These are phyloP conservation scores for Molothrus ater DNA, from an alignment of 2,797 vertebrate genomes.

Conservation along the genomic window DNA sequence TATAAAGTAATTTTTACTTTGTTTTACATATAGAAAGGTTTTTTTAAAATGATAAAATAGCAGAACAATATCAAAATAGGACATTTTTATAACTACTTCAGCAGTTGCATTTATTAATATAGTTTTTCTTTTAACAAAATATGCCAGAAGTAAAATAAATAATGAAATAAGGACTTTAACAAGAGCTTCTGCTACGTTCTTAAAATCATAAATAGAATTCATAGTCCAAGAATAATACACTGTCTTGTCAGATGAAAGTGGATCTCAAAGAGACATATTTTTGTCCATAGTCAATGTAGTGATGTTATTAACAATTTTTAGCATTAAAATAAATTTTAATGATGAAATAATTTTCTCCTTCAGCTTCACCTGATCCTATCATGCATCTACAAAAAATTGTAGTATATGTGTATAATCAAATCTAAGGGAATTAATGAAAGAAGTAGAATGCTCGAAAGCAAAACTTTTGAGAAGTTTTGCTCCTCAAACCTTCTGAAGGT, in stretches of 20 bases:
- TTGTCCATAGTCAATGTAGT: neutral
- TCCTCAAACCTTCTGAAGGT: neutral
- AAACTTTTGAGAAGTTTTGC: neutral
- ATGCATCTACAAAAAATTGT: neutral
- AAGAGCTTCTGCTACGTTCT: neutral
- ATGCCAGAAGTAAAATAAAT: neutral
- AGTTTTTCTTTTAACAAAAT: neutral
- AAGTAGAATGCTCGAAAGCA: neutral
- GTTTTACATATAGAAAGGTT: accelerated
- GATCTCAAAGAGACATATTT: neutral
- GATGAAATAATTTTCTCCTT: neutral
- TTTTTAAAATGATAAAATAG: neutral
- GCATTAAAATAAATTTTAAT: neutral
- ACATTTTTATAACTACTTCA: neutral
- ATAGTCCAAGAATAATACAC: neutral
- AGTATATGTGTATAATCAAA: neutral
- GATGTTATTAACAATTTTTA: neutral
- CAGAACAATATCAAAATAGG: neutral
- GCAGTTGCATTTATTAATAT: neutral
- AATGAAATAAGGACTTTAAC: neutral
- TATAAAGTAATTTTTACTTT: neutral
- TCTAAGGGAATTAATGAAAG: neutral
- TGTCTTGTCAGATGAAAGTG: neutral
- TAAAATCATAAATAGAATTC: neutral
- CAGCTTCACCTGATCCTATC: neutral